Evolutionary conservation across 2,888 invertebrate genomes (phyloP), one percentile per base, ranked within the genome.

Genomic region (Brachylomia viminalis): DNA sequence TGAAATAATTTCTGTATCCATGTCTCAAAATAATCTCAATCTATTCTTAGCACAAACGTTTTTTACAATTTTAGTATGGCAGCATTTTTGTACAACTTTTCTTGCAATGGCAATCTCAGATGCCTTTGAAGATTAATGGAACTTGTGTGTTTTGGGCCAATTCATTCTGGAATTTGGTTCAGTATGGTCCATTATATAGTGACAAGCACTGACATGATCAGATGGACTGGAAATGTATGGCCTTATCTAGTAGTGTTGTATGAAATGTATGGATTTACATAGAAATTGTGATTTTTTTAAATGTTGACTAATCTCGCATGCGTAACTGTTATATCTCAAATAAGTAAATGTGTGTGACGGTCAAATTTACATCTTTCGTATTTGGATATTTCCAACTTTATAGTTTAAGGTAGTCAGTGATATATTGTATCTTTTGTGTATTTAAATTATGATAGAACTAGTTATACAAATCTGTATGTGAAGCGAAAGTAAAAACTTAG

Each of bases 141-240:
- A 30, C 23, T 79, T 54, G 15, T 38, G 17, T 56, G 47, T 42
- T 65, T 61, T 59, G 47, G 47, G n/a, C 17, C 15, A 30, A 33
- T 62, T 47, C 67, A 6, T 42, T 0, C n/a, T 75, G 13, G 5
- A 47, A 23, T 59, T 3, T 52, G 27, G 58, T 38, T 56, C 7
- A 11, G 23, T 11, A 20, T 71, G 54, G 33, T 33, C n/a, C 13
- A 38, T 52, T 70, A 33, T 70, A 23, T 67, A 64, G 23, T 59
- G 45, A 73, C 23, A 65, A 69, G 72, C 65, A 80, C 75, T 87
- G 83, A 69, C 73, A 56, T 49, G 62, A 88, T 83, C 82, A 42
- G 27, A 87, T 83, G 85, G 88, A 91, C 88, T 91, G 87, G 79
- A 77, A 83, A 79, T 78, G 77, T 82, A 86, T 86, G 87, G 91